These are phyloP conservation scores for Neogale vison DNA, from an alignment of 2,113 vertebrate species.

Conservation along the genomic window DNA sequence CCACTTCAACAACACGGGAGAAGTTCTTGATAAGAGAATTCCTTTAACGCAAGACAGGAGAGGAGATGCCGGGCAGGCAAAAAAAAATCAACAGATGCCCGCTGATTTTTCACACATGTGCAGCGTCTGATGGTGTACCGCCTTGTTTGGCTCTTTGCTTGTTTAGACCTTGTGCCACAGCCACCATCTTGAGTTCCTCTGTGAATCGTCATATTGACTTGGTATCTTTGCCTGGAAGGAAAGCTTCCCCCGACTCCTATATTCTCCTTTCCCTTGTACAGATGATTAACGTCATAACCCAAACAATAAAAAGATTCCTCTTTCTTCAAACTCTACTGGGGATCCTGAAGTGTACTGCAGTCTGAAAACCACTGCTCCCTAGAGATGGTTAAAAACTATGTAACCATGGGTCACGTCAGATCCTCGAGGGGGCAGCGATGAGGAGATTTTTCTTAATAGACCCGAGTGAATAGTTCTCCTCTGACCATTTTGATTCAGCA, in stretches of 20 bases:
- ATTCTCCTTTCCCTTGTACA: background rate
- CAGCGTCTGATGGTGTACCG: background rate
- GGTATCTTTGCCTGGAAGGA: background rate
- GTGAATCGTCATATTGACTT: background rate
- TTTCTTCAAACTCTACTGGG: background rate
- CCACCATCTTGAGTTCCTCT: background rate
- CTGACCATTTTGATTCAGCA: background rate
- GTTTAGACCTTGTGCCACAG: background rate
- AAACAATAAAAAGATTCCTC: background rate
- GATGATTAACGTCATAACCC: background rate
- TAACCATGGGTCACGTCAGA: background rate
- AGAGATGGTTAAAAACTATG: background rate
- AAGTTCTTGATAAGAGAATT: slow-evolving; percentile 9
- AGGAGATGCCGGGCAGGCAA: background rate
- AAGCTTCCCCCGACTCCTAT: background rate
- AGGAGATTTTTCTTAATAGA: background rate
- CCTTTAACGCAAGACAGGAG: background rate
- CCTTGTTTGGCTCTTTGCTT: background rate
- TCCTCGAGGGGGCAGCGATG: too few species aligned
- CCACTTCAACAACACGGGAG: background rate
- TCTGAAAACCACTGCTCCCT: background rate
- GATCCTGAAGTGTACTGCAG: background rate
- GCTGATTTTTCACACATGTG: background rate
- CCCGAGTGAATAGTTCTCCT: background rate
- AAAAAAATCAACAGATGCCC: background rate